Base-by-base conservation (phyloP, 1,140 invertebrate species). In the Sminthurides bifidus region DNA sequence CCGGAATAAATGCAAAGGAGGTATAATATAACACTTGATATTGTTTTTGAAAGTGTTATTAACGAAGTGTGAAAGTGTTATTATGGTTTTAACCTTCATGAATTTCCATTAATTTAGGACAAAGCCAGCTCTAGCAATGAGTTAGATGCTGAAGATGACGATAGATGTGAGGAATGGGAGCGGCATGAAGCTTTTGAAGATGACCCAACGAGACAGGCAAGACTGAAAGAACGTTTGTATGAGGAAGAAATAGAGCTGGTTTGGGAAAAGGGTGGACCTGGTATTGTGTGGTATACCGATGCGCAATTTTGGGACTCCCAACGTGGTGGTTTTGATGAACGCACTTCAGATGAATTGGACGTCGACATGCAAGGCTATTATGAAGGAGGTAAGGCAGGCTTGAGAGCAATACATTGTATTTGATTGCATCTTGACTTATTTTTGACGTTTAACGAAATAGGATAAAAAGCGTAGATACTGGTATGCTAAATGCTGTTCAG, bases 261-360 rank as follows among this genome's bases (percentile, higher is more conserved):
- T 24, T 81, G 79, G 79, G 79, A 81, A 64, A 81, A 81, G 64
- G 79, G 69, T 30, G 77, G 79, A 3, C 72, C 76, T 58, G 79
- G 79, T 3, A 66, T 81, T 6, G 77, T 79, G n/a, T 81, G 76
- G 60, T 77, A 81, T 59, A 81, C 79, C 3, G 79, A 81, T 69
- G 76, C 76, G 41, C 72, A 75, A 45, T 69, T 69, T 62, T 81
- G 79, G 79, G 69, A 78, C 57, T 68, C 70, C 51, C 65, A 70
- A 37, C 74, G 77, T 56, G 73, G 72, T 12, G 77, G 77, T 66
- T 77, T 77, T 69, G 79, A 80, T 68, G 77, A 76, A 54, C 70
- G 73, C 56, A 78, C 75, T 27, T 66, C 76, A 0, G 79, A 81
- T 70, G 78, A 81, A 63, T 77, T 75, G 73, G 77, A 81, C 68